These are phyloP conservation scores for Chaetogeoica ovagalla DNA, from an alignment of 2,888 invertebrate species.

Conservation along the genomic window DNA sequence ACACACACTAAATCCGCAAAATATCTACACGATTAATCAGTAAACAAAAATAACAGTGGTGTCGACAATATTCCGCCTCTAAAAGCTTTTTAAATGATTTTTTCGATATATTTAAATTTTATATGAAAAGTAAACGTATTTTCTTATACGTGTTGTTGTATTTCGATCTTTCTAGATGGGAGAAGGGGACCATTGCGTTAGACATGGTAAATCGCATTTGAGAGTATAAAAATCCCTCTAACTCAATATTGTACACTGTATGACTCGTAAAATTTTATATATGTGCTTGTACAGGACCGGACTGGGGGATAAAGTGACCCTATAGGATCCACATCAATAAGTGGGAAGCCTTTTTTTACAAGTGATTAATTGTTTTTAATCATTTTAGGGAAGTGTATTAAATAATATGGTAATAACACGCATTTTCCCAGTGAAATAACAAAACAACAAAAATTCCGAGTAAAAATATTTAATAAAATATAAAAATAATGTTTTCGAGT, in stretches of 20 bases:
- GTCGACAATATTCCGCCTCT: not conserved
- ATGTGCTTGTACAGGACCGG: too few species aligned
- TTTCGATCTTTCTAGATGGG: not conserved
- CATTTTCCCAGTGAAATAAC: too few species aligned
- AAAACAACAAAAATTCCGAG: too few species aligned
- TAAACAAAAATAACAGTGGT: not conserved
- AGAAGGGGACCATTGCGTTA: not conserved
- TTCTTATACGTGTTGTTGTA: not conserved
- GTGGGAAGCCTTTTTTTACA: too few species aligned
- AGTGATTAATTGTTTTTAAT: too few species aligned
- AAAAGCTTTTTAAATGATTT: not conserved
- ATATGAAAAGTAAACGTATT: not conserved
- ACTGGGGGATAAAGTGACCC: too few species aligned
- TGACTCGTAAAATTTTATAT: not conserved
- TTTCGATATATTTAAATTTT: not conserved
- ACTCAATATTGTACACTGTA: not conserved
- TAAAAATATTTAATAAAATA: too few species aligned
- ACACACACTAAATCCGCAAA: too few species aligned
- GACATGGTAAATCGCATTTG: not conserved
- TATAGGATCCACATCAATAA: too few species aligned
- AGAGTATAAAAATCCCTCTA: not conserved
- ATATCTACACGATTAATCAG: slow-evolving; percentile 1
- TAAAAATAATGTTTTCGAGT: too few species aligned
- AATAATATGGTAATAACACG: too few species aligned
- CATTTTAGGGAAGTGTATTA: too few species aligned